Evolutionary conservation across 2,888 invertebrate species (phyloP).

Genomic region (Cremastobaeus sp.): DNA sequence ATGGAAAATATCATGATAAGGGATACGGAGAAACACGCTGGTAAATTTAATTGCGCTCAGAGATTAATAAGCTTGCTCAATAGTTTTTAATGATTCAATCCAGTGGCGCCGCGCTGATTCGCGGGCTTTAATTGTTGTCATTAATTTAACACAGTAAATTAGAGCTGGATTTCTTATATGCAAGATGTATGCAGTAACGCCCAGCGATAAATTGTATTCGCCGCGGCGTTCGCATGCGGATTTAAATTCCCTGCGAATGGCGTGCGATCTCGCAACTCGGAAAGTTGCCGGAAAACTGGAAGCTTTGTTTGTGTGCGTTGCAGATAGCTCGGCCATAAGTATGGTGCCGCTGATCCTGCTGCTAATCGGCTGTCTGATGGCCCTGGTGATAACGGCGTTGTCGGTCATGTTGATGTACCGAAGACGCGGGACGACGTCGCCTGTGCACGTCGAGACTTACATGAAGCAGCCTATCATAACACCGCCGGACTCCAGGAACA

Average conservation of each 20-base stretch:
- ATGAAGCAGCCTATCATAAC: slow-evolving; percentile 78
- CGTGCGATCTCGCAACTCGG: too few species aligned
- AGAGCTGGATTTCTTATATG: too few species aligned
- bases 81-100: too few species aligned
- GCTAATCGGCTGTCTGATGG: slow-evolving; percentile 83
- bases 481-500: slow-evolving; percentile 79
- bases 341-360: slow-evolving; percentile 86
- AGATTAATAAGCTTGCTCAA: not conserved
- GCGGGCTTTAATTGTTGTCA: not conserved
- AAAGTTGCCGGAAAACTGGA: not conserved
- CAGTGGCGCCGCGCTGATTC: too few species aligned
- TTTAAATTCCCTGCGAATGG: too few species aligned
- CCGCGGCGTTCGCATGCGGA: slow-evolving; percentile 22
- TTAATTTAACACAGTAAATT: too few species aligned
- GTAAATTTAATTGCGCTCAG: slow-evolving; percentile 76
- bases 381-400: slow-evolving; percentile 82
- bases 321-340: slow-evolving; percentile 84
- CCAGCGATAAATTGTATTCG: slow-evolving; percentile 27
- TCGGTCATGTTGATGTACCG: slow-evolving; percentile 83
- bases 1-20: slow-evolving; percentile 92
- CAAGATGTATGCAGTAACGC: slow-evolving; percentile 28
- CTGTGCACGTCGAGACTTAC: slow-evolving; percentile 76
- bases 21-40: slow-evolving; percentile 91
- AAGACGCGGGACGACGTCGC: slow-evolving; percentile 80
- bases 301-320: slow-evolving; percentile 69